Evolutionary conservation across 2,797 vertebrate species (phyloP).

Genomic region (Liparis tanakae): DNA sequence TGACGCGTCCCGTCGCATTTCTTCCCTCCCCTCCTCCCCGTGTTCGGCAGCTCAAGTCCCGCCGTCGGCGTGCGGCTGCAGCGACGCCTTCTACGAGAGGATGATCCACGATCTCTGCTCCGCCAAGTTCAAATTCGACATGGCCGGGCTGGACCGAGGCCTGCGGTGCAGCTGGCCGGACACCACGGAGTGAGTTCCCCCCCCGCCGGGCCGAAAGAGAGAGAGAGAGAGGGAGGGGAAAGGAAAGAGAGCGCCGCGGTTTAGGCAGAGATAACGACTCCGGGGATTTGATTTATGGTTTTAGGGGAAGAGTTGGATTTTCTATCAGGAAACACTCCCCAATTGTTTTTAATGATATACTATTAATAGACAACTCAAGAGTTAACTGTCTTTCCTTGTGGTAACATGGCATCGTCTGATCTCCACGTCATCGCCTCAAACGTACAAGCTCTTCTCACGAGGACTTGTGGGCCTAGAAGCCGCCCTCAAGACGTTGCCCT

Average conservation of each 20-base stretch:
- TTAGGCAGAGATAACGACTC: neutral
- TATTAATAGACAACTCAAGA: neutral
- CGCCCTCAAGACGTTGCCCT: neutral
- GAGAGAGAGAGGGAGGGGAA: neutral
- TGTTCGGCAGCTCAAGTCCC: slow-evolving; percentile 79
- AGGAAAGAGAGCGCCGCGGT: neutral
- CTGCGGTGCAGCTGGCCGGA: slow-evolving; percentile 91
- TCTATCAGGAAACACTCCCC: neutral
- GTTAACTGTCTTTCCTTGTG: neutral
- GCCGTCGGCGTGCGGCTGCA: slow-evolving; percentile 78
- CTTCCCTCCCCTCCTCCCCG: neutral
- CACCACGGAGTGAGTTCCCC: slow-evolving; percentile 86
- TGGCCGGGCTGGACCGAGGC: slow-evolving; percentile 80
- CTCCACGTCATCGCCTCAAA: neutral
- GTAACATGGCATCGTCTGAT: neutral
- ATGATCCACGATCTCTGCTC: slow-evolving; percentile 85
- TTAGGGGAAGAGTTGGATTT: neutral
- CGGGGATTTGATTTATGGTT: neutral
- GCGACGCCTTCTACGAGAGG: slow-evolving; percentile 63
- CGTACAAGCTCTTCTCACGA: neutral
- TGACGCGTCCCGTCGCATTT: neutral
- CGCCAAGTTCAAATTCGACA: slow-evolving; percentile 80
- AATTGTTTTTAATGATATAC: neutral
- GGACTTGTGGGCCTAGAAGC: neutral
- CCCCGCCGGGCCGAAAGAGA: neutral